phyloP scores from a whole-genome alignment of 2,797 vertebrate species.

The Channa striata region DNA sequence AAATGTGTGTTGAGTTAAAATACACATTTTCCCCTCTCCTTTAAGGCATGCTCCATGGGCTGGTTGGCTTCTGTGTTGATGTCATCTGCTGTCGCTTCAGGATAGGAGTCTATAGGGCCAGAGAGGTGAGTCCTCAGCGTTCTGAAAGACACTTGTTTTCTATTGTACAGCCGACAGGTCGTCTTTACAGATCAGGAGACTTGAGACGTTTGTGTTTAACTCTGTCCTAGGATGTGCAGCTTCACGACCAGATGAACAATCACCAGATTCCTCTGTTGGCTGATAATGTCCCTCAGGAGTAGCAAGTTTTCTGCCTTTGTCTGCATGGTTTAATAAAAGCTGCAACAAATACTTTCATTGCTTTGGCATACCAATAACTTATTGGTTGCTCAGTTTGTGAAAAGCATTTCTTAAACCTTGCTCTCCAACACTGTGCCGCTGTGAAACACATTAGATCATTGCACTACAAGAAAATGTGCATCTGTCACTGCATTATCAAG shows the following conservation, averaged over 20 bases:
- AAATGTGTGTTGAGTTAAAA: too few relatives aligned
- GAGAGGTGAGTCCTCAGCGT: constrained; percentile 57
- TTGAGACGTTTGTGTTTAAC: not conserved
- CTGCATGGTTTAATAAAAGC: too few relatives aligned
- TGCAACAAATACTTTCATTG: too few relatives aligned
- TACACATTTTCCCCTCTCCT: not conserved
- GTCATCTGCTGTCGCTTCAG: constrained; percentile 91
- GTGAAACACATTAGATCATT: not conserved
- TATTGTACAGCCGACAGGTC: too few relatives aligned
- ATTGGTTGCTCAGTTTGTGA: too few relatives aligned
- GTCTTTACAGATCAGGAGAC: not conserved
- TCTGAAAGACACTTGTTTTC: too few relatives aligned
- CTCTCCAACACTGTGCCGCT: too few relatives aligned
- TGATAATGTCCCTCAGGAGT: constrained; percentile 85
- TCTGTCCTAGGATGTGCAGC: constrained; percentile 78
- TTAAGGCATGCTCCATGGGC: constrained; percentile 91
- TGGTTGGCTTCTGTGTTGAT: constrained; percentile 91
- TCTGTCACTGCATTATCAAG: constrained; percentile 10
- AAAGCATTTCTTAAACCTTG: too few relatives aligned
- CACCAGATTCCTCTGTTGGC: constrained; percentile 83
- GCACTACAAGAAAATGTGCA: constrained; percentile 13
- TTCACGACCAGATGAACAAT: constrained; percentile 87
- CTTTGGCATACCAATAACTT: too few relatives aligned
- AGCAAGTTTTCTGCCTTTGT: constrained; percentile 2
- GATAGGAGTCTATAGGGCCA: constrained; percentile 83